A percentile compares a stretch with the other conserved stretches of the same genome.
Conservation (phyloP, 2,797 vertebrate species). For the Intellagama lesueurii region DNA sequence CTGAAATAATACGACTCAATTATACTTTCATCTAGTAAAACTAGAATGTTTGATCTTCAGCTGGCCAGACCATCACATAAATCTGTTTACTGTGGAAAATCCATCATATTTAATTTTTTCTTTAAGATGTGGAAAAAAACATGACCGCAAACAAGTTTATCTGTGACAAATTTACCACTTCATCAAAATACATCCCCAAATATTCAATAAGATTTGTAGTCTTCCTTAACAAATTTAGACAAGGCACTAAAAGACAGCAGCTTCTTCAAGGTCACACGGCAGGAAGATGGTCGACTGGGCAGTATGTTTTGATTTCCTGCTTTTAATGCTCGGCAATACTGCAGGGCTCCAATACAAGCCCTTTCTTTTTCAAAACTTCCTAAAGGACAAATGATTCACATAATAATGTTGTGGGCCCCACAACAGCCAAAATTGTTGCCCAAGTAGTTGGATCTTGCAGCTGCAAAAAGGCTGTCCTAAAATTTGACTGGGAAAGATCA, state of each 20-base stretch:
- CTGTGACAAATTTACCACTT: background rate
- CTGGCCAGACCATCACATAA: background rate
- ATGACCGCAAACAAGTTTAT: background rate
- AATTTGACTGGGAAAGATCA: background rate
- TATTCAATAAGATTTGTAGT: background rate
- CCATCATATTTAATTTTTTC: conserved; percentile 1
- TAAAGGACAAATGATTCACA: background rate
- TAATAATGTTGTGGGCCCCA: background rate
- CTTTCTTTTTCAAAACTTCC: background rate
- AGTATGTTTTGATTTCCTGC: background rate
- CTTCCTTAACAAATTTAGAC: background rate
- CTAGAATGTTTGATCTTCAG: background rate
- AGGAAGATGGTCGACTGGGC: background rate
- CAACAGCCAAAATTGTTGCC: background rate
- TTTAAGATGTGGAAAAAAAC: background rate
- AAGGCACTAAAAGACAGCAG: background rate
- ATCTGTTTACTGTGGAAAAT: background rate
- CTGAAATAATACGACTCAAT: background rate
- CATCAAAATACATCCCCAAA: background rate
- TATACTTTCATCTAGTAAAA: background rate
- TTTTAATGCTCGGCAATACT: background rate
- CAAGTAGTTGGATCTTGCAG: background rate
- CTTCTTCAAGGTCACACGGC: background rate
- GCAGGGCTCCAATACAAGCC: background rate
- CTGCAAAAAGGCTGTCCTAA: background rate